phyloP scores from a whole-genome alignment of 2,113 vertebrate genomes.

The Hippolais icterina region DNA sequence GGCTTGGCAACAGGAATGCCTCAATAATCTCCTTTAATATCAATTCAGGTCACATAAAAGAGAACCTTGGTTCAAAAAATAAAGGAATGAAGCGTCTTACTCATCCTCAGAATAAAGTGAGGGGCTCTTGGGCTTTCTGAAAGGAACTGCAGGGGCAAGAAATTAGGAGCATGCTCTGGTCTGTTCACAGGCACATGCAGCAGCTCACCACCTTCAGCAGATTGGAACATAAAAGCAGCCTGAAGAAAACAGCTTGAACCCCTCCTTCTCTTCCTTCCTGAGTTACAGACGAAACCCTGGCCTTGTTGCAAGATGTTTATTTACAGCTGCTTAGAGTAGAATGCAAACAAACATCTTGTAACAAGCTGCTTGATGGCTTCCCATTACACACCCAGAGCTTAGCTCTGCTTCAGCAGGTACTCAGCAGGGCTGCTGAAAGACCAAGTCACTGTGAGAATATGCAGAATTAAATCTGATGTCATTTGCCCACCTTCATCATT shows the following conservation, averaged over 20 bases:
- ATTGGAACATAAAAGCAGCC: not conserved
- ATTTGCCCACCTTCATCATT: not conserved
- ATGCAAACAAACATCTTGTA: conserved; percentile 6
- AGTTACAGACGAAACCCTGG: not conserved
- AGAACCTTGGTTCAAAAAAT: not conserved
- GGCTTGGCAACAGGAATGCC: not conserved
- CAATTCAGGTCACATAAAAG: not conserved
- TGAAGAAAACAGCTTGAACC: not conserved
- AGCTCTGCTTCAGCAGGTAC: not conserved
- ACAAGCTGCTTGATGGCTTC: not conserved
- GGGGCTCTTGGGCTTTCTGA: not conserved
- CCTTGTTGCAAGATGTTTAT: conserved; percentile 2
- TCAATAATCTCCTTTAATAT: not conserved
- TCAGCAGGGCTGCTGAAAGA: not conserved
- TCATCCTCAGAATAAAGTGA: not conserved
- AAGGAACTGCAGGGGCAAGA: not conserved
- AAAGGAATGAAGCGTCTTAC: not conserved
- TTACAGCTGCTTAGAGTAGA: conserved; percentile 6
- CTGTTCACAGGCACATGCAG: not conserved
- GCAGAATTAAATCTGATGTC: not conserved
- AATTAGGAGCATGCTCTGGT: rapidly evolving
- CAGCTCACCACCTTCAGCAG: not conserved
- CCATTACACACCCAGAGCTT: not conserved
- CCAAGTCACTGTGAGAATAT: not conserved
- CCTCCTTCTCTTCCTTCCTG: not conserved